Evolutionary conservation across 1,140 invertebrate genomes (phyloP), one percentile per base, ranked within the genome.

Genomic region (Hylaeus anthracinus): DNA sequence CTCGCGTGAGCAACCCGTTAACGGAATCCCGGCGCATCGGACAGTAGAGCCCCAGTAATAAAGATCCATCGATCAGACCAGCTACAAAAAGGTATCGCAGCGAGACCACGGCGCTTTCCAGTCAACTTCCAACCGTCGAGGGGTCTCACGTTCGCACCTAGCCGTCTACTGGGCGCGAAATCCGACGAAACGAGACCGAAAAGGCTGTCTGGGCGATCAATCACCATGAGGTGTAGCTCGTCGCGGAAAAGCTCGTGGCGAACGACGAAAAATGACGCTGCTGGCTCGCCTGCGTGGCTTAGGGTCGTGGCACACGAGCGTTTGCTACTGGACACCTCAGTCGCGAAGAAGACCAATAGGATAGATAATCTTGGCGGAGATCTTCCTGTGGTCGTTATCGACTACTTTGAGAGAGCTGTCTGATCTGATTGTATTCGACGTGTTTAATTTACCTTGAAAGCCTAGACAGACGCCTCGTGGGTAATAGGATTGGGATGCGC

Each of bases 221-320:
- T 79, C 77, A 79, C 77, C 41, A n/a, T 15, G 51, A 45, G 26
- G 48, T n/a, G 41, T 48, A 26, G 26, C 26, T 26, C 15, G 41
- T 9, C 69, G 61, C 26, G 61, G 26, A 61, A 73, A 79, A 79
- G 61, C 77, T 79, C 77, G 8, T 39, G 61, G 67, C 15, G 67
- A 70, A 70, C 67, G 67, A 65, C 60, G 77, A 79, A 79, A 79
- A 79, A 79, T 79, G 70, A 79, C 76, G 76, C 60, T 58, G 66
- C 12, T 15, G 45, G 9, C 45, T 48, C 51, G 53, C 65, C 58
- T 1, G 64, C 41, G 8, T 58, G 76, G 69, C 5, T 26, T 26
- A 26, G 26, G 26, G 26, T 26, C 26, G 26, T 26, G 26, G 26
- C 26, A 26, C 26, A 26, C 0, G 26, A 26, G 26, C 26, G 26